phyloP scores from a whole-genome alignment of 92 coral and sea anemone species.

The Pocillopora meandrina region DNA sequence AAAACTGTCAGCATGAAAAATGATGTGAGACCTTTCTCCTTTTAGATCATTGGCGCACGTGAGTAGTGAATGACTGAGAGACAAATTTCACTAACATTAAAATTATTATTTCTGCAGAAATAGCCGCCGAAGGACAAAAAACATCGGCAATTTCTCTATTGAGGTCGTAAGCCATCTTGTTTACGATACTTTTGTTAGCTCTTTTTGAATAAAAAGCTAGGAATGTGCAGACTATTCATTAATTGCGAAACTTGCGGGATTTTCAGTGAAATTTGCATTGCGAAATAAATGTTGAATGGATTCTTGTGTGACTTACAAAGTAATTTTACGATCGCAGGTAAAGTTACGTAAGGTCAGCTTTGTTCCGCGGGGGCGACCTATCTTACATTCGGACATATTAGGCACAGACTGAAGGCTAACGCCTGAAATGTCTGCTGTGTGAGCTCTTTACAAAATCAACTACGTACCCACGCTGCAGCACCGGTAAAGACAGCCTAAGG shows the following conservation, averaged over 20 bases:
- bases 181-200: not conserved
- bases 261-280: not conserved
- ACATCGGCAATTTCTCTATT: too few relatives aligned
- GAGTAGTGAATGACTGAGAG: conserved; percentile 4
- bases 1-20: not conserved
- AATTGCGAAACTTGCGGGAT: not conserved
- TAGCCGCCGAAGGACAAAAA: not conserved
- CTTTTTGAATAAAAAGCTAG: not conserved
- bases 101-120: not conserved
- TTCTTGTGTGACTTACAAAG: conserved; percentile 9
- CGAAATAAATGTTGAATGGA: not conserved
- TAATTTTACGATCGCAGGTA: conserved; percentile 14
- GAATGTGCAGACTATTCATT: not conserved
- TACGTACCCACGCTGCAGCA: too few relatives aligned
- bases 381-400: not conserved
- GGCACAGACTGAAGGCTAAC: not conserved
- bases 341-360: conserved; percentile 14
- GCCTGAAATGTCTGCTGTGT: not conserved
- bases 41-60: conserved; percentile 19
- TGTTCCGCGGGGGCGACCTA: not conserved
- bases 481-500: too few relatives aligned
- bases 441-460: too few relatives aligned
- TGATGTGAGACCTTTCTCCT: conserved; percentile 39
- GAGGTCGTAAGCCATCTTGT: not conserved
- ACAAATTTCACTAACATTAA: conserved; percentile 2